Percentiles rank a stretch among this genome's conserved stretches.
These are phyloP conservation scores for Bovichtus variegatus DNA, from an alignment of 2,797 vertebrate genomes.

Conservation along the genomic window DNA sequence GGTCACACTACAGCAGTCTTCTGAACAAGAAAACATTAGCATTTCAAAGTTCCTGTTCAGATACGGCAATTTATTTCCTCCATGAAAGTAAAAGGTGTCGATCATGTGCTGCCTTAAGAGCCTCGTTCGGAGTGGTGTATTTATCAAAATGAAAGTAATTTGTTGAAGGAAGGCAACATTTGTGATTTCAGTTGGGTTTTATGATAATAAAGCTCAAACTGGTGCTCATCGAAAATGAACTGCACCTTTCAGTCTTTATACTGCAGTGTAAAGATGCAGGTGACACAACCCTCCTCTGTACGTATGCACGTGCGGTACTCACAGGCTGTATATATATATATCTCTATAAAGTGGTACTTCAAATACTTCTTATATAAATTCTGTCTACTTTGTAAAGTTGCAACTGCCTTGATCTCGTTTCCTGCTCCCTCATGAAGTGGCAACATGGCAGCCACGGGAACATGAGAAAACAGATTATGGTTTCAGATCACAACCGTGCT, in stretches of 20 bases:
- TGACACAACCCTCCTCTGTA: background rate
- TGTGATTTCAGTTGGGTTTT: constrained; percentile 30
- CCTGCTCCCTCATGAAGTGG: constrained; percentile 19
- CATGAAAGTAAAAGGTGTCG: constrained; percentile 41
- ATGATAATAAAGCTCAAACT: constrained; percentile 30
- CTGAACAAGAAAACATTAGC: constrained; percentile 50
- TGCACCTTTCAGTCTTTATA: constrained; percentile 1
- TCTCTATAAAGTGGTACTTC: too few species aligned
- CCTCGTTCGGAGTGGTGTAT: constrained; percentile 21
- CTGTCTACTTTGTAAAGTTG: constrained; percentile 26
- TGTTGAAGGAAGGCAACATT: constrained; percentile 28
- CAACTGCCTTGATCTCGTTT: constrained; percentile 42
- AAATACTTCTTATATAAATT: constrained; percentile 27
- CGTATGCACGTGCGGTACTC: too few species aligned
- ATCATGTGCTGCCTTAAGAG: constrained; percentile 64
- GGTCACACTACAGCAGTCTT: constrained; percentile 30
- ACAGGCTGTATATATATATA: too few species aligned
- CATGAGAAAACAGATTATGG: constrained; percentile 41
- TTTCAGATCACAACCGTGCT: constrained; percentile 61
- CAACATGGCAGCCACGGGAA: constrained; percentile 21
- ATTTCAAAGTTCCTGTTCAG: constrained; percentile 59
- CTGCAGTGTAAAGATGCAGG: constrained; percentile 2
- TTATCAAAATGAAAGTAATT: constrained; percentile 54
- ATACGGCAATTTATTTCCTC: constrained; percentile 49
- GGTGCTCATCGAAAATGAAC: constrained; percentile 22